Base-by-base conservation (phyloP, 2,888 invertebrate genomes). In the Melinopterus prodromus region DNA sequence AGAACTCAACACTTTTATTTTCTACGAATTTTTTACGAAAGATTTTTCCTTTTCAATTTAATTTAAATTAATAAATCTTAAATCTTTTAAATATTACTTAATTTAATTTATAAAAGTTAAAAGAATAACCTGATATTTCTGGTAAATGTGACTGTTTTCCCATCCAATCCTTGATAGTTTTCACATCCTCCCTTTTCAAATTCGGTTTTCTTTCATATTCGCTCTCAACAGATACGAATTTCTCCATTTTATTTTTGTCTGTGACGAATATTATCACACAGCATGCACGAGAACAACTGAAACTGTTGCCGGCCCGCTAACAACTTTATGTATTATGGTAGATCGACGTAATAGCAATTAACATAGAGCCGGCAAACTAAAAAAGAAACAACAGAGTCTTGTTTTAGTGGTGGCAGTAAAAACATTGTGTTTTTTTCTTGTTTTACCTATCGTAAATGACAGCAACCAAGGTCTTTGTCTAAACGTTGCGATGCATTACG, bases 61-160 rank as follows among this genome's bases (percentile, higher is more conserved):
- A 26, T 26, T 26, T 26, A 26, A 26, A 26, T 26, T 3, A 26
- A 26, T 26, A 26, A 26, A 26, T 26, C 26, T 26, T 26, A 26
- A 26, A 26, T 26, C 26, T 26, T 26, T 26, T 2, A 26, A 26
- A 1, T 26, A 1, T 26, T 26, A 26, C 26, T 26, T n/a, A 71
- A 71, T 14, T 4, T 7, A 71, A 71, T 7, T 71, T 1, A 14
- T 9, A 71, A 71, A 4, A 16, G 4, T 26, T 4, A n/a, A 71
- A 71, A n/a, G 6, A 71, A 16, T 16, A 35, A 78, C 80, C 80
- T 74, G 16, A 26, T 36, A 80, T 78, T 37, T 91, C 86, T 0
- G 93, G 92, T 80, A 95, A 88, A 87, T 95, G 94, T 0, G 94
- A 93, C 86, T 95, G 95, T 14, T 92, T 92, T 7, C 90, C 86